A percentile compares a stretch with the other conserved stretches of the same genome.
phyloP scores from a whole-genome alignment of 2,797 vertebrate species.

The Orientallactaga sibirica region DNA sequence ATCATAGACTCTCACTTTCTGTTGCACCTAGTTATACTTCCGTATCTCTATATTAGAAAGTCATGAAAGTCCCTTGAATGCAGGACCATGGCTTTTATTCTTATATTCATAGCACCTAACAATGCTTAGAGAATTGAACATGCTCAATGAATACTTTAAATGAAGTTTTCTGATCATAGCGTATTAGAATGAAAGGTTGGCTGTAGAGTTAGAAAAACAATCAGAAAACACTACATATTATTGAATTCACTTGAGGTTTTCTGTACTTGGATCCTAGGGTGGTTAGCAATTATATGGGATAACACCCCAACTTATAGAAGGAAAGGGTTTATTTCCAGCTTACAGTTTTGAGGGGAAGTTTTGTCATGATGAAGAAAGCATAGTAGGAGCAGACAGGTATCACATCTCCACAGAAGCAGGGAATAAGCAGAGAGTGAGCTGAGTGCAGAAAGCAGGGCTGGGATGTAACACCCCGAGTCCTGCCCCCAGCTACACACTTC shows the following conservation, averaged over 20 bases:
- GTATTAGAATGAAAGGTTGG: neutral
- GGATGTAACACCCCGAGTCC: no score
- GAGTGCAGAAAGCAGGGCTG: no score
- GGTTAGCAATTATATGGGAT: no score
- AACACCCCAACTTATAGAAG: no score
- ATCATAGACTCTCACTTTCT: neutral
- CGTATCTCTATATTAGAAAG: neutral
- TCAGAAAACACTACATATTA: neutral
- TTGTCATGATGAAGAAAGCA: no score
- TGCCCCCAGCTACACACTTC: no score
- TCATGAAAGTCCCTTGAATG: neutral
- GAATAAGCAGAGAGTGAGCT: no score
- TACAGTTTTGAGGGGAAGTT: no score
- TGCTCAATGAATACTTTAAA: neutral
- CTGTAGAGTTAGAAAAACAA: neutral
- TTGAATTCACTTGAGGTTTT: neutral
- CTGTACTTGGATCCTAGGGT: neutral
- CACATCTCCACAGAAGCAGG: no score
- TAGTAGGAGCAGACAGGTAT: no score
- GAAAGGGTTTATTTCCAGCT: no score
- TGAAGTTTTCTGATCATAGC: neutral
- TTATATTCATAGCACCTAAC: neutral
- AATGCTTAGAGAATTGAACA: neutral
- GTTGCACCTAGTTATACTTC: neutral
- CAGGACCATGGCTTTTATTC: neutral